These are phyloP conservation scores for Drosophila pseudotakahashii DNA, from an alignment of 2,888 invertebrate species.

Conservation along the genomic window DNA sequence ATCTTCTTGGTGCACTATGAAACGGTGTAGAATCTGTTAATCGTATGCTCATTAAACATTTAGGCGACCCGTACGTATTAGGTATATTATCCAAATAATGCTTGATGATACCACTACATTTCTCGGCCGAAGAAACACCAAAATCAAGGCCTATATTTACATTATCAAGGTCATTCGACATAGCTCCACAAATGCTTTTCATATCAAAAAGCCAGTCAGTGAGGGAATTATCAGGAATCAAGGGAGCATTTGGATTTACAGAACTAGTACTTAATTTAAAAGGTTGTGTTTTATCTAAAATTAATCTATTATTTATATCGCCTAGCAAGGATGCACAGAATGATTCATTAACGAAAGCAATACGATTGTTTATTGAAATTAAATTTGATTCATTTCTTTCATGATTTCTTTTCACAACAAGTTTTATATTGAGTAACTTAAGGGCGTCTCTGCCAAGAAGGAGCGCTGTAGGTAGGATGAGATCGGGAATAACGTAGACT, in stretches of 20 bases:
- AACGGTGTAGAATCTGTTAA: not conserved
- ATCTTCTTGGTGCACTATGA: not conserved
- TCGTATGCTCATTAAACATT: constrained; percentile 1
- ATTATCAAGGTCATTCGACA: too few relatives aligned
- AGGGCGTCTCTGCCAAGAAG: not conserved
- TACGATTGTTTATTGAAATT: not conserved
- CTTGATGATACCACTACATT: not conserved
- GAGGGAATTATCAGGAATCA: not conserved
- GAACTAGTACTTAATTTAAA: too few relatives aligned
- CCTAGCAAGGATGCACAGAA: not conserved
- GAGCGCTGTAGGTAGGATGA: not conserved
- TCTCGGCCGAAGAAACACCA: not conserved
- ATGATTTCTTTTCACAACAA: constrained; percentile 1
- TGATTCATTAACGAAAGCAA: not conserved
- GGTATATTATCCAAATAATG: not conserved
- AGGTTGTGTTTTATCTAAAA: too few relatives aligned
- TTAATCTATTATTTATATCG: not conserved
- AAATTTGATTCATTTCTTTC: not conserved
- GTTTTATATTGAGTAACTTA: not conserved
- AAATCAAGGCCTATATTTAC: too few relatives aligned
- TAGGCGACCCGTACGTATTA: not conserved
- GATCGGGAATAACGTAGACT: not conserved
- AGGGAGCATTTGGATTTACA: too few relatives aligned
- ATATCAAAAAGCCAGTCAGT: too few relatives aligned
- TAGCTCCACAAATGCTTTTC: too few relatives aligned